Evolutionary conservation across 2,888 invertebrate genomes (phyloP).

Genomic region (Euzophera pinguis): DNA sequence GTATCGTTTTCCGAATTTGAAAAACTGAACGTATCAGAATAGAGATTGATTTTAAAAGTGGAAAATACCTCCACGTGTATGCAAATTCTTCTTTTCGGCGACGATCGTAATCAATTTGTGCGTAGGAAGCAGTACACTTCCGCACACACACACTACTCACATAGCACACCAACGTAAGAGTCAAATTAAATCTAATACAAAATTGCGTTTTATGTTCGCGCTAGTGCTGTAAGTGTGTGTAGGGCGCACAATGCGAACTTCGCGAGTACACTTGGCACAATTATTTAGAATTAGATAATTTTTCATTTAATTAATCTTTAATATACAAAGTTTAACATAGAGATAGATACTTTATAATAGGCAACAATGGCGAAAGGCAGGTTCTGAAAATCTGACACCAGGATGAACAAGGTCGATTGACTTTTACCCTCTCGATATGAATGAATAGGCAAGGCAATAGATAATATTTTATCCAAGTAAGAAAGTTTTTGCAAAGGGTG

Average conservation of each 20-base stretch:
- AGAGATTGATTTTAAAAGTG: slow-evolving; percentile 47
- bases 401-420: too few species aligned
- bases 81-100: slow-evolving; percentile 72
- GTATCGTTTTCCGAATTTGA: slow-evolving; percentile 18
- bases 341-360: too few species aligned
- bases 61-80: slow-evolving; percentile 58
- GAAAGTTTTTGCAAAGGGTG: too few species aligned
- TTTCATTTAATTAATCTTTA: neutral
- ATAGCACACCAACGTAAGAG: slow-evolving; percentile 45
- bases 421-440: too few species aligned
- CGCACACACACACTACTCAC: slow-evolving; percentile 47
- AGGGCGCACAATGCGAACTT: slow-evolving; percentile 68
- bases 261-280: slow-evolving; percentile 58
- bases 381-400: too few species aligned
- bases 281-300: slow-evolving; percentile 43
- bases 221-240: slow-evolving; percentile 71
- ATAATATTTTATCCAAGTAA: too few species aligned
- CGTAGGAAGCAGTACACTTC: slow-evolving; percentile 66
- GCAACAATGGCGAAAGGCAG: too few species aligned
- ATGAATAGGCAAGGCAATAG: too few species aligned
- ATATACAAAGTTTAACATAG: too few species aligned
- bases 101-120: slow-evolving; percentile 78
- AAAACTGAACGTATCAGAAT: slow-evolving; percentile 24
- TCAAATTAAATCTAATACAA: slow-evolving; percentile 80
- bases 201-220: slow-evolving; percentile 78